Base-by-base conservation (phyloP, 2,888 invertebrate species). In the Pyralis farinalis region DNA sequence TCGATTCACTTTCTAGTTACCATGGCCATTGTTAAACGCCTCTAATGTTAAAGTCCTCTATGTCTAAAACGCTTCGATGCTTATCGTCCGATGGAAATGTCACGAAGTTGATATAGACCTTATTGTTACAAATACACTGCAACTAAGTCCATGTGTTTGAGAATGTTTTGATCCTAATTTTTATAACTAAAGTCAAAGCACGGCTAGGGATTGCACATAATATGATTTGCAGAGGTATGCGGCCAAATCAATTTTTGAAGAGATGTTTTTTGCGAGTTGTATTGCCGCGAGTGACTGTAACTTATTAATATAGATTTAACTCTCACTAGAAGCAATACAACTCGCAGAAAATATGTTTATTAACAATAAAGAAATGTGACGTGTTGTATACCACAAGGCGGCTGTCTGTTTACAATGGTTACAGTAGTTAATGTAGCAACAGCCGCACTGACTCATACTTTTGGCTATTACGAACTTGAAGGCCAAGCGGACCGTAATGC, bases 1-100 rank as follows among this genome's bases (percentile, higher is more conserved):
- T 63, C 72, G 73, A 70, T 73, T 80, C 76, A 84, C 82, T 85
- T 85, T 84, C 79, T 82, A 82, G 76, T 77, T 76, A 73, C 71
- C 66, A 66, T 63, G 58, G 60, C 80, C 69, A 81, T 84, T 86
- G 82, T 83, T 80, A 69, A 70, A 57, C 55, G 65, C 57, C 58
- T 71, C 64, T 81, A 71, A 79, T 74, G 73, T 71, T 37, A 71
- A 74, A 76, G 68, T 71, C 62, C 71, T 77, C 63, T 47, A 55
- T 57, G 49, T 63, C 63, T 55, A 48, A 61, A 60, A 59, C 53
- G 48, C 53, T 64, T 5, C 11, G 37, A 37, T 49, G 53, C 58
- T 51, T 56, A 59, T 59, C 47, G 58, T 44, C 33, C 37, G 38
- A 46, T 48, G 43, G 34, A 34, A 51, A 48, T 48, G 47, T 46